These are phyloP conservation scores for Epizoanthus ramosus DNA, from an alignment of 92 coral and sea anemone species.

Conservation along the genomic window DNA sequence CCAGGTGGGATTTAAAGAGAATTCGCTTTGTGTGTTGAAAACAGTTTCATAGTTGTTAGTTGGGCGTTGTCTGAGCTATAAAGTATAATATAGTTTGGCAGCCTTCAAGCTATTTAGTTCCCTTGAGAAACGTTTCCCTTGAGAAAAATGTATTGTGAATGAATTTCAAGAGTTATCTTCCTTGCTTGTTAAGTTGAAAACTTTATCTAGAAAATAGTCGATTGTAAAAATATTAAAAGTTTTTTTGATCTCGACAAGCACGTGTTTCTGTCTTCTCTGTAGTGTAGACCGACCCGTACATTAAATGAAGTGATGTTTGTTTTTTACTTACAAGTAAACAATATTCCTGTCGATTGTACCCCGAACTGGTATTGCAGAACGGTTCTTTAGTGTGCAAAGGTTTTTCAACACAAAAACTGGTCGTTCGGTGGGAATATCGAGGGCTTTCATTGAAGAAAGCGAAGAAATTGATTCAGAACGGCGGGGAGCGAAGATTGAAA, in stretches of 20 bases:
- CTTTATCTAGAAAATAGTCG: background rate
- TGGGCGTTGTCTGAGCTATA: slow-evolving; percentile 42
- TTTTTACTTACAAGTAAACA: background rate
- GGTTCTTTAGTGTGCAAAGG: background rate
- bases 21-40: slow-evolving; percentile 10
- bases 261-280: background rate
- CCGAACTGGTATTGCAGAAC: background rate
- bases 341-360: background rate
- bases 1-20: slow-evolving; percentile 11
- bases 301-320: background rate
- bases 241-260: background rate
- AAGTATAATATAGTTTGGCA: slow-evolving; percentile 40
- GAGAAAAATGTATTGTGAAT: background rate
- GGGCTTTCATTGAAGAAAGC: background rate
- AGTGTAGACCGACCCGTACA: too few relatives aligned
- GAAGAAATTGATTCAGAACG: background rate
- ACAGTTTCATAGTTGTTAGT: background rate
- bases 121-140: background rate
- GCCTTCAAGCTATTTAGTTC: background rate
- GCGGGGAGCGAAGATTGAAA: too few relatives aligned
- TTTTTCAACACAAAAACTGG: background rate
- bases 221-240: slow-evolving; percentile 1
- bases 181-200: background rate
- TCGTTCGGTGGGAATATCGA: background rate
- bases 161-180: background rate